Percentiles rank a stretch among this genome's conserved stretches.
Evolutionary conservation across 2,797 vertebrate species (phyloP).

Genomic region (Falco berigora): DNA sequence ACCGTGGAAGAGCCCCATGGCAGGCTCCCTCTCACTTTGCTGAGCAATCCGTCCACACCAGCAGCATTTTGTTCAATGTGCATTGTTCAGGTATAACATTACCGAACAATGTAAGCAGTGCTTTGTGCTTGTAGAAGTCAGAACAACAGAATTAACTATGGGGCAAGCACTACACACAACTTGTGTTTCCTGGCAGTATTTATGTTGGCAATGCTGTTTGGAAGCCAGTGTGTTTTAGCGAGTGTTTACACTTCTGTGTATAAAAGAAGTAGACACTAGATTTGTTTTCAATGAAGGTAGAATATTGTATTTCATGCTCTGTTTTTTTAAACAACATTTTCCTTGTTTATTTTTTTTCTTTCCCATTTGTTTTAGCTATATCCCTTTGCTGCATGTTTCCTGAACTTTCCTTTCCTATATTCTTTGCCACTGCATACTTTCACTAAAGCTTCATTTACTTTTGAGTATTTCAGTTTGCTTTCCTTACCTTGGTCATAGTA

Average conservation of each 20-base stretch:
- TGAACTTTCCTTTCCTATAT: background rate
- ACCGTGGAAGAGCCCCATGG: accelerated
- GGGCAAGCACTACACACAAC: background rate
- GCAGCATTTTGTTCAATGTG: accelerated
- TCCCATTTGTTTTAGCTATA: background rate
- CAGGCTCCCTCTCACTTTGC: background rate
- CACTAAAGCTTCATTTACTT: background rate
- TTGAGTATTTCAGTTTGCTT: background rate
- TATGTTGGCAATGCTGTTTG: background rate
- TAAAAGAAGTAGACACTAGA: background rate
- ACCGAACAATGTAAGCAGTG: background rate
- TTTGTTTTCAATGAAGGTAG: background rate
- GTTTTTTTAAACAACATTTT: background rate
- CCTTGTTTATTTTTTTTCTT: background rate
- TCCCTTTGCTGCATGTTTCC: background rate
- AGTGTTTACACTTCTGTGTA: background rate
- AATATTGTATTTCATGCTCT: background rate
- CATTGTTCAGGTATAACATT: background rate
- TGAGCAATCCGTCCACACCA: background rate
- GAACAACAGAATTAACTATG: background rate
- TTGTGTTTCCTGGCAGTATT: background rate
- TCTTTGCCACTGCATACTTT: background rate
- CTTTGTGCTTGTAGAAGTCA: background rate
- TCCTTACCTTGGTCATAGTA: background rate
- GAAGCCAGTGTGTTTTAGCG: background rate